A percentile compares a stretch with the other conserved stretches of the same genome.
Evolutionary conservation across 2,113 vertebrate species (phyloP).

Genomic region (Malaclemys terrapin): DNA sequence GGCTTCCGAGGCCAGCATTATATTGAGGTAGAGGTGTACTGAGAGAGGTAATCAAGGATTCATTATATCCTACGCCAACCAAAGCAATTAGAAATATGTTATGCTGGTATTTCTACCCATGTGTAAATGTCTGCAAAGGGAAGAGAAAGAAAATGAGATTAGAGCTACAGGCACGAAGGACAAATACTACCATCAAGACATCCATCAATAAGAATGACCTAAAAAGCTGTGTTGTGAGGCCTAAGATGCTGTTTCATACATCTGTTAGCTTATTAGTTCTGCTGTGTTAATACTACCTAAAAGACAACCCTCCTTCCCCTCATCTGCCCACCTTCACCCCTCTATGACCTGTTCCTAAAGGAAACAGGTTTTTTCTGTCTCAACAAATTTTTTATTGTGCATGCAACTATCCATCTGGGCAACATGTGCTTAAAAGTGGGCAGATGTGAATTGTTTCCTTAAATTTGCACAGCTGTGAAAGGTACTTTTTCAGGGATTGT

Average conservation of each 20-base stretch:
- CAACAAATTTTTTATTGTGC: slow-evolving; percentile 26
- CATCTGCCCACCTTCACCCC: slow-evolving; percentile 55
- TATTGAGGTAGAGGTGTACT: neutral
- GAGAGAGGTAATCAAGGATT: neutral
- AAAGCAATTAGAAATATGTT: neutral
- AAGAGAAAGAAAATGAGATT: neutral
- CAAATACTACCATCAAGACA: neutral
- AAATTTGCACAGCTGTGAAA: slow-evolving; percentile 54
- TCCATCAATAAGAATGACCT: slow-evolving; percentile 19
- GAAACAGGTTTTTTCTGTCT: slow-evolving; percentile 45
- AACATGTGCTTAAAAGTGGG: slow-evolving; percentile 59
- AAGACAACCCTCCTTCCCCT: slow-evolving; percentile 58
- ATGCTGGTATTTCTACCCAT: neutral
- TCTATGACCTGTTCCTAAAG: slow-evolving; percentile 49
- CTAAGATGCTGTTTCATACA: neutral
- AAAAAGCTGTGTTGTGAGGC: slow-evolving; percentile 9
- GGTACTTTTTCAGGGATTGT: slow-evolving; percentile 24
- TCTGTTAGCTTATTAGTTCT: slow-evolving; percentile 41
- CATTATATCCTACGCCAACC: neutral
- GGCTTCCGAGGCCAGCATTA: too few species aligned
- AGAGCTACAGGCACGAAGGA: neutral
- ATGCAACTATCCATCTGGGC: slow-evolving; percentile 63
- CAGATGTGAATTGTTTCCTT: slow-evolving; percentile 65
- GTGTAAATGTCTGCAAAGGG: neutral
- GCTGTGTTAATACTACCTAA: slow-evolving; percentile 56